Conservation (phyloP, 2,113 vertebrate genomes). For the Hippolais icterina region DNA sequence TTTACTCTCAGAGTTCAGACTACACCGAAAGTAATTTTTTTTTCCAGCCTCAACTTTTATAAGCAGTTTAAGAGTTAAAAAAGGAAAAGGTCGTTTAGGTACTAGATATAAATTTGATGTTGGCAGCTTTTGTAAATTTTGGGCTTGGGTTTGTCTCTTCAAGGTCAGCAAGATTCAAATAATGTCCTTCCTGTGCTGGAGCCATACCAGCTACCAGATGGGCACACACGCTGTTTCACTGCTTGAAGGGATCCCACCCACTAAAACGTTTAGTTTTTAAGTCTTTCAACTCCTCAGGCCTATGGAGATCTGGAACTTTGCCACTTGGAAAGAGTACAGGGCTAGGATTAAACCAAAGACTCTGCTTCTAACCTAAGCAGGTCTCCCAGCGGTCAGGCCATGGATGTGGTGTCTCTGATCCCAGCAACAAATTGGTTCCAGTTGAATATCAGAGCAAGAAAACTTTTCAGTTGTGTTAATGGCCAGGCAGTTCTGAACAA, state of each 20-base stretch:
- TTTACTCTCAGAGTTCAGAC: neutral
- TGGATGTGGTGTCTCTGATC: neutral
- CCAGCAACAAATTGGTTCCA: neutral
- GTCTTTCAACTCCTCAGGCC: neutral
- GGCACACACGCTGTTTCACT: neutral
- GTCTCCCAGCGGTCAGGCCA: accelerated
- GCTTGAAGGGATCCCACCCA: neutral
- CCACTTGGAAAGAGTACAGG: neutral
- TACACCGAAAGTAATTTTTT: neutral
- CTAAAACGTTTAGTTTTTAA: neutral
- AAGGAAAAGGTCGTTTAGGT: neutral
- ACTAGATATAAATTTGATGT: neutral
- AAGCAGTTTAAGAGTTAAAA: neutral
- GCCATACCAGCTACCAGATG: neutral
- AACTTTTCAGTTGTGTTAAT: neutral
- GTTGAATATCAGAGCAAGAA: neutral
- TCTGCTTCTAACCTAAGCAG: neutral
- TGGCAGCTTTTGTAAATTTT: neutral
- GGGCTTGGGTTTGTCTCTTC: neutral
- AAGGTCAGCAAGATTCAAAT: neutral
- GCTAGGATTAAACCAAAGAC: neutral
- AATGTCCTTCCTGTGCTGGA: neutral
- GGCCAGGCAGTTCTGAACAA: neutral
- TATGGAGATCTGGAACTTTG: neutral
- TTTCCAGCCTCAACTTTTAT: neutral